A percentile compares a stretch with the other conserved stretches of the same genome.
Conservation (phyloP, 1,140 invertebrate species). For the Drosophila murphyi region DNA sequence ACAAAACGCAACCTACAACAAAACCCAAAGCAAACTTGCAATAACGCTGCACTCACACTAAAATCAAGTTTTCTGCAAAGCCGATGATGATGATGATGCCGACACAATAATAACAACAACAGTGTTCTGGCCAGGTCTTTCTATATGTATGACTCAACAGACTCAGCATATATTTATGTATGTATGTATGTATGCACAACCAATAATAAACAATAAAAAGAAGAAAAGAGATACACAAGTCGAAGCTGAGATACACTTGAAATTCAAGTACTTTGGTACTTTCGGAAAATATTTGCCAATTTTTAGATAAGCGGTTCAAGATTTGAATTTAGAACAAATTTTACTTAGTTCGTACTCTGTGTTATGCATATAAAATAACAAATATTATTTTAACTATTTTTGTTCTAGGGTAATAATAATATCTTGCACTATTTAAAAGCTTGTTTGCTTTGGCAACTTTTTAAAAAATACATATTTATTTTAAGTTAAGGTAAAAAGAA, state of each 20-base stretch:
- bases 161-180: background rate
- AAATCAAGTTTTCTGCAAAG: conserved; percentile 70
- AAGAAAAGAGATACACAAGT: conserved; percentile 34
- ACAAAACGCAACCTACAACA: conserved; percentile 25
- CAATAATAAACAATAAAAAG: conserved; percentile 27
- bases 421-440: no score
- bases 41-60: conserved; percentile 35
- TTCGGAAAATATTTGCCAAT: no score
- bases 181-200: conserved; percentile 7
- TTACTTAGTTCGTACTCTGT: no score
- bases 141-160: conserved; percentile 65
- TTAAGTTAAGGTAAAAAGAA: no score
- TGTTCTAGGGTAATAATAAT: no score
- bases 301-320: background rate
- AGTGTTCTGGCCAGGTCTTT: conserved; percentile 60
- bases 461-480: no score
- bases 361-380: no score
- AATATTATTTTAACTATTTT: no score
- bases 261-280: background rate
- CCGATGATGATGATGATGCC: conserved; percentile 21
- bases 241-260: conserved; percentile 34
- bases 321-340: background rate
- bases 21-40: conserved; percentile 59
- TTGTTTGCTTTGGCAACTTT: no score
- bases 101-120: conserved; percentile 28